Percentiles rank a stretch among this genome's conserved stretches.
Evolutionary conservation across 2,113 vertebrate species (phyloP).

Genomic region (Dromas ardeola): DNA sequence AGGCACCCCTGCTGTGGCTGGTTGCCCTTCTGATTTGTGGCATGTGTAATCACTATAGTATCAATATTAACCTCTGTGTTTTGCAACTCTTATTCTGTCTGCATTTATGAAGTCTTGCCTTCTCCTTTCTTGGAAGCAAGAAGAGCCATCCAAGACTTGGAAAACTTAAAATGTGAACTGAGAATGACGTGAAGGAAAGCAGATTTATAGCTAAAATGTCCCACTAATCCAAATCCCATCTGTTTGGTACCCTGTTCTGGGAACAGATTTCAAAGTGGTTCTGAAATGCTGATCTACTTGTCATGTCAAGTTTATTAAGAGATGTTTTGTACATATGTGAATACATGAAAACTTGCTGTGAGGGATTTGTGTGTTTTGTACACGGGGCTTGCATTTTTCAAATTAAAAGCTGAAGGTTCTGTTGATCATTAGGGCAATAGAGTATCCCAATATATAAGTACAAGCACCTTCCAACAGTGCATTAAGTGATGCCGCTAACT

Average conservation of each 20-base stretch:
- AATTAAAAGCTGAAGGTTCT: background rate
- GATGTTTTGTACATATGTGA: background rate
- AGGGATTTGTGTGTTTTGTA: background rate
- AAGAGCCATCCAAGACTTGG: background rate
- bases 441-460: background rate
- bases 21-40: background rate
- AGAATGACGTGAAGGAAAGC: background rate
- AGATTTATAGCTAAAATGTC: background rate
- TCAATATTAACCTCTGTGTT: background rate
- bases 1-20: background rate
- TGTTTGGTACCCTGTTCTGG: background rate
- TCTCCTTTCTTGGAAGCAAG: background rate
- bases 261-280: constrained; percentile 24
- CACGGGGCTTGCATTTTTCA: background rate
- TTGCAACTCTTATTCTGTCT: background rate
- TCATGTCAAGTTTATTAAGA: background rate
- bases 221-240: background rate
- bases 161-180: background rate
- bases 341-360: background rate
- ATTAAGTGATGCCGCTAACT: background rate
- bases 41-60: accelerated
- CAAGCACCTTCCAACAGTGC: background rate
- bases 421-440: background rate
- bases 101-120: background rate
- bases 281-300: constrained; percentile 25